These are phyloP conservation scores for Hyalella azteca DNA, from an alignment of 2,888 invertebrate species.

Conservation along the genomic window DNA sequence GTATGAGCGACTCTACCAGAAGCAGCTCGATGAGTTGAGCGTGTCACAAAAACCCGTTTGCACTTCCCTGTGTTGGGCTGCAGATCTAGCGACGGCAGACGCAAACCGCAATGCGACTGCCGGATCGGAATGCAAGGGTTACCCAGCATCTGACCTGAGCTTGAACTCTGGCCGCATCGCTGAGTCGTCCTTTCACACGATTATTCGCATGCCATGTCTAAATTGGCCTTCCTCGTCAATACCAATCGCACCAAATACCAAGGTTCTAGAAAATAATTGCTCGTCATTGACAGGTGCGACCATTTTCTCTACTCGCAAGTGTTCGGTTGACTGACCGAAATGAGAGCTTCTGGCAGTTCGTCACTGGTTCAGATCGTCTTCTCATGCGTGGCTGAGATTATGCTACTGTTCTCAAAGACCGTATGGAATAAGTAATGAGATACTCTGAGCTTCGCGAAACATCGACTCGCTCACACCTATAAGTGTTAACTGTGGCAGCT, in stretches of 20 bases:
- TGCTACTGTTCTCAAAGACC: not conserved
- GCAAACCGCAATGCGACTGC: constrained; percentile 8
- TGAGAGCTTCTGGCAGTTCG: not conserved
- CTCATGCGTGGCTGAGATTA: not conserved
- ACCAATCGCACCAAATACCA: constrained; percentile 29
- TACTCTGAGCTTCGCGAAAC: not conserved
- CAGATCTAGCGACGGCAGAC: too few species aligned
- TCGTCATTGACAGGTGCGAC: constrained; percentile 11
- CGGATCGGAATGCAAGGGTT: constrained; percentile 17
- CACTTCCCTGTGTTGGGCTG: constrained; percentile 18
- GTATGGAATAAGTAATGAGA: not conserved
- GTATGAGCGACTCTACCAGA: not conserved
- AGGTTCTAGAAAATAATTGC: constrained; percentile 22
- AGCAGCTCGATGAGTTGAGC: constrained; percentile 26
- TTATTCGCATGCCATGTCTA: constrained; percentile 18
- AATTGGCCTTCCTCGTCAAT: constrained; percentile 22
- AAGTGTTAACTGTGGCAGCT: not conserved
- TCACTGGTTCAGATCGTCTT: not conserved
- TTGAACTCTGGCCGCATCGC: constrained; percentile 7
- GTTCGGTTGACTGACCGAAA: not conserved
- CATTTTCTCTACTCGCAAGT: not conserved
- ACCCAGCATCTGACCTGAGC: constrained; percentile 17
- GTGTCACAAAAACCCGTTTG: constrained; percentile 37
- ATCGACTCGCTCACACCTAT: not conserved
- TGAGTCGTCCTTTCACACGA: not conserved